phyloP scores from a whole-genome alignment of 2,888 invertebrate species.

The Dusona sp. region DNA sequence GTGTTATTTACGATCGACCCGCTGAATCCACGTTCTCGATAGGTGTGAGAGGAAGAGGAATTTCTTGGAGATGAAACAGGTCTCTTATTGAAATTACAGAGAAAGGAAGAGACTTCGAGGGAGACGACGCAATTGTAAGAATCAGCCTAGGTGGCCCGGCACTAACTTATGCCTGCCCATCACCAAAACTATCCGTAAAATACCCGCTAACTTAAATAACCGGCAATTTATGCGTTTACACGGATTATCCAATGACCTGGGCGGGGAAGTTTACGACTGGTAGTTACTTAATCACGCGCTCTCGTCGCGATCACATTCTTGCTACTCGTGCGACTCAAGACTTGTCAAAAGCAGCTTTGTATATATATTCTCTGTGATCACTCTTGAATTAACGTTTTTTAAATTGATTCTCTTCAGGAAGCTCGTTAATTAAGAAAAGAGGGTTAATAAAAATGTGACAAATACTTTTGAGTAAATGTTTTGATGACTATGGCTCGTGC shows the following conservation, averaged over 20 bases:
- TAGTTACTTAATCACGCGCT: conserved; percentile 80
- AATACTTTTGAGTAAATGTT: no score
- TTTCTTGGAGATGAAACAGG: conserved; percentile 7
- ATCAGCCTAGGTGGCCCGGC: conserved; percentile 78
- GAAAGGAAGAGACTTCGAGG: conserved; percentile 64
- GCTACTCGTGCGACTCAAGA: neutral
- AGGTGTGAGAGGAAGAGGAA: conserved; percentile 18
- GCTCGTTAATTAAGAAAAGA: no score
- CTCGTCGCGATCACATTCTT: conserved; percentile 12
- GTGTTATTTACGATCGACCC: conserved; percentile 1
- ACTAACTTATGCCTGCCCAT: conserved; percentile 78
- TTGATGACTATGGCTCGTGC: no score
- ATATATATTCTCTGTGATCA: neutral
- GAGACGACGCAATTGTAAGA: conserved; percentile 14
- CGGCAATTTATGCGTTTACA: conserved; percentile 81
- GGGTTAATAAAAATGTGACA: no score
- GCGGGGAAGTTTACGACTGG: conserved; percentile 75
- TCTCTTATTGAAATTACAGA: conserved; percentile 5
- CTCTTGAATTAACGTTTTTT: neutral
- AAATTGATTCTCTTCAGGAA: neutral
- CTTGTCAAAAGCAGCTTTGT: conserved; percentile 5
- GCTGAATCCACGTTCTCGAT: conserved; percentile 15
- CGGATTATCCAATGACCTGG: conserved; percentile 76
- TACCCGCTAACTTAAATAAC: conserved; percentile 81
- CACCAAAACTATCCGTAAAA: conserved; percentile 80